Percentiles rank a stretch among this genome's conserved stretches.
These are phyloP conservation scores for Pseudorhombus dupliciocellatus DNA, from an alignment of 2,113 vertebrate genomes.

Conservation along the genomic window DNA sequence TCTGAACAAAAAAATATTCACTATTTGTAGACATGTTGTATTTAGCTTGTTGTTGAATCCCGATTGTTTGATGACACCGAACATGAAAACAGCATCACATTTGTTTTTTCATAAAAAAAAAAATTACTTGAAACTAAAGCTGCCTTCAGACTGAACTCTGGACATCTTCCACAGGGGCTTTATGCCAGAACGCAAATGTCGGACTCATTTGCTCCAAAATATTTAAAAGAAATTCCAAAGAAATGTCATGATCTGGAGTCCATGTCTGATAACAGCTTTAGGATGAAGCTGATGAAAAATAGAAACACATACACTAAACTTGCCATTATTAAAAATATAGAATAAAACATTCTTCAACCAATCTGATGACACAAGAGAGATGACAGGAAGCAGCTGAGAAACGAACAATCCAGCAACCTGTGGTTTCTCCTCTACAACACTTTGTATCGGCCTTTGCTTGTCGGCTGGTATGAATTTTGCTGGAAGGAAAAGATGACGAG, in stretches of 20 bases:
- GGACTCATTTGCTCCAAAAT: too few relatives aligned
- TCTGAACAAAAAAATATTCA: conserved; percentile 4
- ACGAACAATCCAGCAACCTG: conserved; percentile 1
- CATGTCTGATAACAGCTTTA: not conserved
- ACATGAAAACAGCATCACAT: conserved; percentile 2
- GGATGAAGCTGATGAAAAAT: not conserved
- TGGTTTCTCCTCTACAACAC: conserved; percentile 85
- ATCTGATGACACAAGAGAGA: conserved; percentile 25
- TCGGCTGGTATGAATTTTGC: conserved; percentile 99
- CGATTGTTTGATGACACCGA: conserved; percentile 5
- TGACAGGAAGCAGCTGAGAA: not conserved
- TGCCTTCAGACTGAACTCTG: not conserved
- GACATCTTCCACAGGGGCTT: not conserved
- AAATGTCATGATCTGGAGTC: not conserved
- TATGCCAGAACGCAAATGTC: not conserved
- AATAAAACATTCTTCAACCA: conserved; percentile 53
- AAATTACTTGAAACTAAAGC: conserved; percentile 7
- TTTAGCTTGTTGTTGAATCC: conserved; percentile 5
- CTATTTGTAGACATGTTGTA: conserved; percentile 7
- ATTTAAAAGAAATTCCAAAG: too few relatives aligned
- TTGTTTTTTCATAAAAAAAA: conserved; percentile 39
- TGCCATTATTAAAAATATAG: conserved; percentile 57
- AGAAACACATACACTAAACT: conserved; percentile 5
- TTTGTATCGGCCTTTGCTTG: conserved; percentile 98
- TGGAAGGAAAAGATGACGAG: conserved; percentile 65